Base-by-base conservation (phyloP, 2,113 vertebrate species). In the Coptodon bakossiorum region DNA sequence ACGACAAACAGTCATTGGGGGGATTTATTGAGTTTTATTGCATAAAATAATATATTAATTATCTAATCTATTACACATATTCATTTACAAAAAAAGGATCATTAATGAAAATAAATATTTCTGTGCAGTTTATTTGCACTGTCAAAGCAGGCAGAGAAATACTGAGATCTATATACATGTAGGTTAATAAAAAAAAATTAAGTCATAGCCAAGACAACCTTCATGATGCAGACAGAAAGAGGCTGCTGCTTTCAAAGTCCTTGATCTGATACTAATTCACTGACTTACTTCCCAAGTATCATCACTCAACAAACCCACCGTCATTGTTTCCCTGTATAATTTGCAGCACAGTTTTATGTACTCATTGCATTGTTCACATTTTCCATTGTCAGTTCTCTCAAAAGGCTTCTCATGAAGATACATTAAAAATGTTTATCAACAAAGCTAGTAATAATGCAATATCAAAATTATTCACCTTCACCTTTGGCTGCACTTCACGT, bases 101-200 rank as follows among this genome's bases (percentile, higher is more conserved):
- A 93, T 92, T 93, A 94, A 95, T 90, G 82, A 95, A 95, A 96
- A 96, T 95, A 96, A 95, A 96, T 96, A 94, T 54, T 86, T 91
- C 53, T 95, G 93, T 95, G 88, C 90, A 93, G 84, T 59, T 90
- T 88, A 56, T 85, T 45, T 87, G 61, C 90, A 90, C 85, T 88
- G 56, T 89, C 73, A 90, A 89, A 90, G 81, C 80, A 94, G 86
- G 90, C 79, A 90, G 48, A 89, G 78, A 87, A 91, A 90, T 84
- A 80, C 38, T 57, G 29, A 92, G 53, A 88, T 85, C 59, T 34
- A 84, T 81, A 53, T 79, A 80, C 54, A 86, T 19, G 5, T 54
- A 66, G 80, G 66, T 88, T 61, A 17, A 73, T 36, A 88, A 68
- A 89, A 88, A 91, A 40, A 89, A 63, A 27, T 12, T 9, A 84